A percentile compares a stretch with the other conserved stretches of the same genome.
Evolutionary conservation across 2,113 vertebrate genomes (phyloP).

Genomic region (Bos indicus): DNA sequence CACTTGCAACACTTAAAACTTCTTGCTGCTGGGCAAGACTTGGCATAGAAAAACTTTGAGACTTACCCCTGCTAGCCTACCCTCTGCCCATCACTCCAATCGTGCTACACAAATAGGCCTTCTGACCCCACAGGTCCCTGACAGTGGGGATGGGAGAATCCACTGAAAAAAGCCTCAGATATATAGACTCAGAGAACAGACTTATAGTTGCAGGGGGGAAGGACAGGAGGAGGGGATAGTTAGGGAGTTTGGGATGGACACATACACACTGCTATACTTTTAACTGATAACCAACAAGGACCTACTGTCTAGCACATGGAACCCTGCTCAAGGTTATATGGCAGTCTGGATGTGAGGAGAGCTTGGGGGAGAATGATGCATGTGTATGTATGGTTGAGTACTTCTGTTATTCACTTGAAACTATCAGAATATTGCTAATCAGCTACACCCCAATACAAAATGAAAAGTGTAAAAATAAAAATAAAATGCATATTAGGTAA

Average conservation of each 20-base stretch:
- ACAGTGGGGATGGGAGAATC: neutral
- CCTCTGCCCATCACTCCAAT: neutral
- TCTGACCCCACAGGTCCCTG: fast-evolving
- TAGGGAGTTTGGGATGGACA: neutral
- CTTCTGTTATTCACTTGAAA: neutral
- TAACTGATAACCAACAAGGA: neutral
- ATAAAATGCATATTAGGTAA: neutral
- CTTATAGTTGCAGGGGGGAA: neutral
- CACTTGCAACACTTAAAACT: neutral
- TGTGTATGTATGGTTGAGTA: neutral
- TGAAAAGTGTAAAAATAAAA: neutral
- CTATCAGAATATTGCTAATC: neutral
- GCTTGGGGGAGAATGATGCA: neutral
- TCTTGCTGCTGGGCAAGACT: neutral
- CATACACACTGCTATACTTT: neutral
- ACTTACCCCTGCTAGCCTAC: neutral
- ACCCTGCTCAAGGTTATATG: neutral
- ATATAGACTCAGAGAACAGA: neutral
- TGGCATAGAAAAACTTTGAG: neutral
- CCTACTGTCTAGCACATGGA: neutral
- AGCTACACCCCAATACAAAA: neutral
- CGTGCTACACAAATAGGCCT: neutral
- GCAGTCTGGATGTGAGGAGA: neutral
- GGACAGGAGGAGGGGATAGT: neutral
- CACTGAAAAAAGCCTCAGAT: neutral